Percentiles rank a stretch among this genome's conserved stretches.
These are phyloP conservation scores for Machimus atricapillus DNA, from an alignment of 2,888 invertebrate species.

Conservation along the genomic window DNA sequence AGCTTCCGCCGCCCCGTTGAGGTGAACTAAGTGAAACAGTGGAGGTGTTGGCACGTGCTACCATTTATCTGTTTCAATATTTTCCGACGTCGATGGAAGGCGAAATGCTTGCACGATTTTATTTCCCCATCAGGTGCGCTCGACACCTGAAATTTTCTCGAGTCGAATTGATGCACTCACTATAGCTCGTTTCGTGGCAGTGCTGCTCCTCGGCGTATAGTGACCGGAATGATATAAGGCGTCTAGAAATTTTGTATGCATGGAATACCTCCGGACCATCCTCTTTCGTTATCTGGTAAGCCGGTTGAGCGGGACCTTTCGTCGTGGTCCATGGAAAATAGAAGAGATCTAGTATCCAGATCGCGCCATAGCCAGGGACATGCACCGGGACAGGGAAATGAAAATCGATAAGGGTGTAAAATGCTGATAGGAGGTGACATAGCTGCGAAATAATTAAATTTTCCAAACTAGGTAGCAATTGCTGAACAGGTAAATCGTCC, in stretches of 20 bases:
- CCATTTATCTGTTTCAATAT: constrained; percentile 36
- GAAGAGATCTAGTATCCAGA: neutral
- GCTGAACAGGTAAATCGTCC: neutral
- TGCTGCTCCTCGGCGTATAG: neutral
- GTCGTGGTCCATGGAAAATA: neutral
- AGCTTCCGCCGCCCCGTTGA: neutral
- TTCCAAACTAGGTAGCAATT: constrained; percentile 2
- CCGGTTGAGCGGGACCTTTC: neutral
- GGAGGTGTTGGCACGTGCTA: neutral
- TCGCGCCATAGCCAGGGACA: neutral
- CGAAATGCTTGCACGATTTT: constrained; percentile 3
- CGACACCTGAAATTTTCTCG: constrained; percentile 17
- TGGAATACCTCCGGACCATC: constrained; percentile 3
- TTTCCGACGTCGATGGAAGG: constrained; percentile 1
- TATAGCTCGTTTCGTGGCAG: neutral
- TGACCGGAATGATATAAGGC: neutral
- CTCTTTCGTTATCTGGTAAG: neutral
- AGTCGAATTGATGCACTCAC: constrained; percentile 28
- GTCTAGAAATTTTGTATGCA: constrained; percentile 23
- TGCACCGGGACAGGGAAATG: neutral
- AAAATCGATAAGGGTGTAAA: constrained; percentile 17
- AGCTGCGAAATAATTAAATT: constrained; percentile 23
- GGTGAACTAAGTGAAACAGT: neutral
- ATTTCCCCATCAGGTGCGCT: neutral
- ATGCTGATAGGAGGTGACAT: constrained; percentile 1